Evolutionary conservation across 2,797 vertebrate genomes (phyloP).

Genomic region (Sebastes cheni): DNA sequence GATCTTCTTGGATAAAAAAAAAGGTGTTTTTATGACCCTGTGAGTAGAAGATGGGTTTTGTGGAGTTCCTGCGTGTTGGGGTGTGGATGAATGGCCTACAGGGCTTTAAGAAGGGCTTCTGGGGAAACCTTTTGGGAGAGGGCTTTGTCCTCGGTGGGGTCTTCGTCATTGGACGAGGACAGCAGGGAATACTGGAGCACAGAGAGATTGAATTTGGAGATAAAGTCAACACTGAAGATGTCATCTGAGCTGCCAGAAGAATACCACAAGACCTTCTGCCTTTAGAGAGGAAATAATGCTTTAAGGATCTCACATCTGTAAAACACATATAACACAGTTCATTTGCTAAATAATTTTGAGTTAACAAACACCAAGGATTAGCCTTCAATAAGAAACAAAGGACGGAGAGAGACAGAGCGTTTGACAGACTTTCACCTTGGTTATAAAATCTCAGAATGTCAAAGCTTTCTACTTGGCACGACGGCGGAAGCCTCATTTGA

Average conservation of each 20-base stretch:
- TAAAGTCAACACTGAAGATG: conserved; percentile 72
- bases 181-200: no score
- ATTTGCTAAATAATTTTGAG: conserved; percentile 16
- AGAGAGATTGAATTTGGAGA: no score
- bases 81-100: conserved; percentile 90
- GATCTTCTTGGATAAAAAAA: conserved; percentile 91
- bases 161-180: conserved; percentile 65
- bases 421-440: conserved; percentile 57
- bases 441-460: conserved; percentile 66
- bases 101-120: conserved; percentile 86
- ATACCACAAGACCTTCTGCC: conserved; percentile 67
- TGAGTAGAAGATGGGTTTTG: no score
- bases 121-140: conserved; percentile 90
- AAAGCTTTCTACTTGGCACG: conserved; percentile 36
- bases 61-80: conserved; percentile 76
- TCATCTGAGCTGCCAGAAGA: conserved; percentile 86
- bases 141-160: conserved; percentile 92
- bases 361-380: conserved; percentile 24
- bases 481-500: conserved; percentile 64
- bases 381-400: conserved; percentile 4
- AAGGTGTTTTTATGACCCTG: conserved; percentile 84
- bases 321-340: not conserved
- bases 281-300: conserved; percentile 36
- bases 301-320: not conserved
- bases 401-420: conserved; percentile 8